These are phyloP conservation scores for Pagetopsis macropterus DNA, from an alignment of 2,797 vertebrate genomes.

Conservation along the genomic window DNA sequence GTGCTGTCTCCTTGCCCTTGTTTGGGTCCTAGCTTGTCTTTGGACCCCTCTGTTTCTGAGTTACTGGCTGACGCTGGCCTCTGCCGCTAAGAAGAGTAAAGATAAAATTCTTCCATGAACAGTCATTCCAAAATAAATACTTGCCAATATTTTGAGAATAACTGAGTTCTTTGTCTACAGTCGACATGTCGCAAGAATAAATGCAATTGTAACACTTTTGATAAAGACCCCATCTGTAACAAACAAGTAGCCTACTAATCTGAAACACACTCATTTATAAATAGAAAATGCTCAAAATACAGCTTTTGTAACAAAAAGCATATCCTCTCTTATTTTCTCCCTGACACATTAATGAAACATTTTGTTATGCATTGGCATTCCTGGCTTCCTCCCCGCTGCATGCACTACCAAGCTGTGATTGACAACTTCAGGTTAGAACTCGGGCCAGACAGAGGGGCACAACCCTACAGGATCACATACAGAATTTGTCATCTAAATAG, in stretches of 20 bases:
- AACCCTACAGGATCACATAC: conserved; percentile 72
- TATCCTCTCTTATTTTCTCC: conserved; percentile 19
- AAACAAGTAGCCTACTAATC: conserved; percentile 14
- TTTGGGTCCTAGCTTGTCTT: conserved; percentile 81
- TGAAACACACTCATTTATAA: conserved; percentile 38
- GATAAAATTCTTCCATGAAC: conserved; percentile 10
- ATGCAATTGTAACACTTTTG: not conserved
- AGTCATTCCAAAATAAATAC: conserved; percentile 8
- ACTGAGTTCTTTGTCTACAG: not conserved
- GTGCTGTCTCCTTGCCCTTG: conserved; percentile 83
- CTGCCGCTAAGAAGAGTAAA: conserved; percentile 74
- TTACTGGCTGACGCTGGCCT: conserved; percentile 84
- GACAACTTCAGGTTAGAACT: conserved; percentile 70
- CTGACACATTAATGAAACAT: conserved; percentile 58
- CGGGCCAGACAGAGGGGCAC: conserved; percentile 65
- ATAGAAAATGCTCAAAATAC: conserved; percentile 37
- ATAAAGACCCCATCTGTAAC: conserved; percentile 14
- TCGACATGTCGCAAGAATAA: not conserved
- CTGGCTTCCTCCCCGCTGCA: conserved; percentile 47
- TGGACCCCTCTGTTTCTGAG: conserved; percentile 81
- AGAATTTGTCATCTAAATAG: conserved; percentile 83
- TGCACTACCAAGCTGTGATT: conserved; percentile 69
- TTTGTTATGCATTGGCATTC: conserved; percentile 67
- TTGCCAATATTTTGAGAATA: conserved; percentile 10
- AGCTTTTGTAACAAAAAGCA: conserved; percentile 32